Evolutionary conservation across 1,140 invertebrate species (phyloP).

Genomic region (Thalassaphorura encarpata): DNA sequence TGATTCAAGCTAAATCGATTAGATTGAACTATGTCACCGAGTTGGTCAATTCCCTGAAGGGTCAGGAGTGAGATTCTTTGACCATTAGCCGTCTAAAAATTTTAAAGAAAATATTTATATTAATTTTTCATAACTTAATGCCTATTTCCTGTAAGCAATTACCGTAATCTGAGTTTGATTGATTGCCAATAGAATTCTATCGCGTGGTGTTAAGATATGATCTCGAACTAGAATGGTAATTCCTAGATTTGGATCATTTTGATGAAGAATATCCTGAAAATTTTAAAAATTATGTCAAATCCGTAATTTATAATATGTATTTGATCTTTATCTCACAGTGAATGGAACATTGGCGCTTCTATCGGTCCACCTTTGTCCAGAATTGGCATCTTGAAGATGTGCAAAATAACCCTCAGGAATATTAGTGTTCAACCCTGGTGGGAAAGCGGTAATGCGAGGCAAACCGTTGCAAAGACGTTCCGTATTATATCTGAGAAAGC

Average conservation of each 20-base stretch:
- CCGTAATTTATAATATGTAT: too few relatives aligned
- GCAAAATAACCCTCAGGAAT: slow-evolving; percentile 33
- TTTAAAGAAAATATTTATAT: slow-evolving; percentile 59
- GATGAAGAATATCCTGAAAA: too few relatives aligned
- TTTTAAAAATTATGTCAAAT: too few relatives aligned
- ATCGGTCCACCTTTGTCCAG: slow-evolving; percentile 19
- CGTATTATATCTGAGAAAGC: slow-evolving; percentile 33
- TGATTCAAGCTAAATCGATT: not conserved
- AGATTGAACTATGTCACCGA: slow-evolving; percentile 4
- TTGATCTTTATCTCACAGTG: not conserved
- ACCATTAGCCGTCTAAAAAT: slow-evolving; percentile 37
- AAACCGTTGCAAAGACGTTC: slow-evolving; percentile 34
- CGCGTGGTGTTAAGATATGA: not conserved
- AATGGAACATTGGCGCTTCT: slow-evolving; percentile 19
- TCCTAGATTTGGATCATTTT: not conserved
- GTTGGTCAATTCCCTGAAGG: not conserved
- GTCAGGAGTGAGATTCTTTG: not conserved
- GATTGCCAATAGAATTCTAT: slow-evolving; percentile 22
- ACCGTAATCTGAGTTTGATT: not conserved
- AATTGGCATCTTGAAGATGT: slow-evolving; percentile 25
- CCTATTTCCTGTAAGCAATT: slow-evolving; percentile 50
- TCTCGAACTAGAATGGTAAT: not conserved
- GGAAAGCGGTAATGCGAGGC: slow-evolving; percentile 12
- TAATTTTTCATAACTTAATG: slow-evolving; percentile 61
- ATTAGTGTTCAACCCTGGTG: slow-evolving; percentile 3